Evolutionary conservation across 2,113 vertebrate genomes (phyloP), one percentile per base, ranked within the genome.

Genomic region (Forbesichthys agassizii): DNA sequence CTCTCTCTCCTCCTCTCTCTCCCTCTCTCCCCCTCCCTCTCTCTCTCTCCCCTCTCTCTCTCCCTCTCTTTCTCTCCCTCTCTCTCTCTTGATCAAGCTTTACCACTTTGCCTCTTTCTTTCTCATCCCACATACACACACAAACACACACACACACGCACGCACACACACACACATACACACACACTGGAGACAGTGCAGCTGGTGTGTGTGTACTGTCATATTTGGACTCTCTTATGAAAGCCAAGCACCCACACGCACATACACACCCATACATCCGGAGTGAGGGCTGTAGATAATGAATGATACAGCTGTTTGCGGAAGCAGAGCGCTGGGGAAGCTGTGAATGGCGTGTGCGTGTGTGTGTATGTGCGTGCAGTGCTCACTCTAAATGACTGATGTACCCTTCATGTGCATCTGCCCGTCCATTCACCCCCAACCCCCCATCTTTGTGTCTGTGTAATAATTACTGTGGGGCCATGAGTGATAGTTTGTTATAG

Each of bases 151-250:
- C 16, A 0, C 16, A 16, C 16, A 16, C 16, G 16, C 57, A 59
- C 3, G 42, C 57, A 59, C 8, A 59, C 57, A 59, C 57, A 59
- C 55, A 59, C 57, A 33, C 59, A 27, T 27, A 51, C 9, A 33
- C 12, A 59, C 18, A 58, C 53, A 33, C 52, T 16, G 54, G 54
- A 46, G 11, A 7, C 65, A 36, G 64, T 5, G 52, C 68, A 85
- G 77, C 77, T 61, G 64, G 55, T 78, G 78, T 10, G 69, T 42
- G 36, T 63, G 73, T 66, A 18, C 48, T 61, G 54, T 68, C 52
- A 14, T 63, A 78, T 76, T 53, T 54, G 58, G 61, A 57, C 56
- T 80, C 36, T 5, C 54, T 18, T 49, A 57, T 27, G 78, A 53
- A 57, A 49, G 14, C 12, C 9, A 58, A 33, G 11, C 7, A 33